Evolutionary conservation across 2,888 invertebrate species (phyloP), one percentile per base, ranked within the genome.

Genomic region (Ichneumon xanthorius): DNA sequence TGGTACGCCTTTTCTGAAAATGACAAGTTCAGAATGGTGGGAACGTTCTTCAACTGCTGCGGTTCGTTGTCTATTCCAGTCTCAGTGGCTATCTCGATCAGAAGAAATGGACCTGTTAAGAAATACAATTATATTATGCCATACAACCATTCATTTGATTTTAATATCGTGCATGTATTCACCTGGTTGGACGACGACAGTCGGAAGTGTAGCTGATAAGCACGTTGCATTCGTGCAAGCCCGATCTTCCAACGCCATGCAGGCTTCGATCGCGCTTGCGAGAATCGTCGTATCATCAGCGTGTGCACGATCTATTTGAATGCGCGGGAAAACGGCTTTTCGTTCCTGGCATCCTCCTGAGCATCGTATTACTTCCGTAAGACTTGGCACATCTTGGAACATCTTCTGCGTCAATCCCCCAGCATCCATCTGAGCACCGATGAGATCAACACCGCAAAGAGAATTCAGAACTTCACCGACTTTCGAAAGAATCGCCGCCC

Each of bases 91-190:
- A 67, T 11, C 0, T 67, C 45, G 19, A 67, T 22, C 3, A 67
- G n/a, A 9, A 67, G 67, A 11, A 67, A 67, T 67, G 45, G 40
- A 37, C 67, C 67, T 67, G 67, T 67, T 19, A 40, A 67, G 67
- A 67, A 19, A 19, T 3, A 40, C 9, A 40, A 40, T n/a, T 16
- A 63, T 63, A 63, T 33, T 33, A 63, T 37, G 37, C 7, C 6
- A 5, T 63, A 33, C 33, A 63, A 33, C 4, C 2, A 63, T 33
- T 30, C 16, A 4, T 14, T 63, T 5, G 0, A 63, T 61, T 63
- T 33, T 37, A 63, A 33, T 33, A 30, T 33, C 14, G 63, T n/a
- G 9, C 40, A 22, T 19, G 5, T 68, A 48, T 50, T 71, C 53
- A 71, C 71, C 71, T 22, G 71, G 33, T 30, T 71, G 33, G 3